Conservation (phyloP, 2,113 vertebrate genomes). For the Amblyornis subalaris region DNA sequence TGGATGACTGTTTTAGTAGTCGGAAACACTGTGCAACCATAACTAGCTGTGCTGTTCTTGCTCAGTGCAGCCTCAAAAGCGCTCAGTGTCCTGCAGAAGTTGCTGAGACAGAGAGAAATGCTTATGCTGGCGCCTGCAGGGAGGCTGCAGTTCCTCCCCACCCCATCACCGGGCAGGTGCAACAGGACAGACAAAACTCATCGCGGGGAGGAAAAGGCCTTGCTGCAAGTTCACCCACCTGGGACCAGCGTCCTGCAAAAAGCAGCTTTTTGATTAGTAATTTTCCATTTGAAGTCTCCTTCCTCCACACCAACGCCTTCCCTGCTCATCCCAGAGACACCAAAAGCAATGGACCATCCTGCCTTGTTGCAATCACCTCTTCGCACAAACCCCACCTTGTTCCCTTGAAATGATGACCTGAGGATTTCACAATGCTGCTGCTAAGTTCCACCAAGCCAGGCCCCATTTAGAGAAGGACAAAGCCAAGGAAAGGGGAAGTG, state of each 20-base stretch:
- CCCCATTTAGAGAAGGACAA: background rate
- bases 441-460: background rate
- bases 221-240: fast-evolving
- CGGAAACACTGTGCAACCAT: fast-evolving
- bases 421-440: background rate
- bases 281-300: background rate
- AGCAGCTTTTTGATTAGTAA: background rate
- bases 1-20: background rate
- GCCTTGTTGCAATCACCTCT: background rate
- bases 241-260: background rate
- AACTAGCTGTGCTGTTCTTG: background rate
- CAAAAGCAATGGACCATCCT: background rate
- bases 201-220: background rate
- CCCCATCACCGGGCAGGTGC: too few relatives aligned
- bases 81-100: background rate
- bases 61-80: background rate
- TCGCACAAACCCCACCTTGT: background rate
- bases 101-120: background rate
- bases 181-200: background rate
- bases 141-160: background rate
- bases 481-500: background rate
- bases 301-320: fast-evolving
- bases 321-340: background rate
- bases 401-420: background rate
- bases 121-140: background rate